Evolutionary conservation across 2,797 vertebrate species (phyloP).

Genomic region (Gallinago nigripennis): DNA sequence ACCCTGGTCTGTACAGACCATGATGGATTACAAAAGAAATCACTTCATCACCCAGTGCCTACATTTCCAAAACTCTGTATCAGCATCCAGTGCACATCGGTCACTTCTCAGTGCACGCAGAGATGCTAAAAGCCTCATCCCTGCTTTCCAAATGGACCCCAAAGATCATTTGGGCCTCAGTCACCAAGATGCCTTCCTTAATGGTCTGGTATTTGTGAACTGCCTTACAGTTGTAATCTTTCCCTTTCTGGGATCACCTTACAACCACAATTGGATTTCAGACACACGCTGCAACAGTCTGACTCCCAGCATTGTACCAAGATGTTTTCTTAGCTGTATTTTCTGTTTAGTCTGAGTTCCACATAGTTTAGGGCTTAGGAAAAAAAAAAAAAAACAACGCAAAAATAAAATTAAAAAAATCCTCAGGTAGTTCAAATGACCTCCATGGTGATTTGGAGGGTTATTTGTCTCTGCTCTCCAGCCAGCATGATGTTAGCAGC

Average conservation of each 20-base stretch:
- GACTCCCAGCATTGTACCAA: not conserved
- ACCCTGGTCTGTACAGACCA: not conserved
- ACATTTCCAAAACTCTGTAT: not conserved
- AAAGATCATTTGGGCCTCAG: not conserved
- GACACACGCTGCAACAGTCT: not conserved
- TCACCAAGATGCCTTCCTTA: not conserved
- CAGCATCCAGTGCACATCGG: rapidly evolving
- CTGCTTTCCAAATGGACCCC: not conserved
- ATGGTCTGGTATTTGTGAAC: not conserved
- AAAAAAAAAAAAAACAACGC: not conserved
- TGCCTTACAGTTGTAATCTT: not conserved
- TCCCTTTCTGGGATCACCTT: not conserved
- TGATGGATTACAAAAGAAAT: not conserved
- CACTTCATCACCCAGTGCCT: rapidly evolving
- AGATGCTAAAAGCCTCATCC: not conserved
- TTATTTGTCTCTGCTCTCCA: not conserved
- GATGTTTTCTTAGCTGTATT: constrained; percentile 49
- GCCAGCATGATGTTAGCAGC: not conserved
- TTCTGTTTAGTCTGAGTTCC: constrained; percentile 41
- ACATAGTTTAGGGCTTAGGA: not conserved
- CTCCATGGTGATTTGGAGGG: not conserved
- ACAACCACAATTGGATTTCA: constrained; percentile 43
- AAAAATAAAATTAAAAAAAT: not conserved
- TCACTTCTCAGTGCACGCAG: rapidly evolving
- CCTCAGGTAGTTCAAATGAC: constrained; percentile 11